These are phyloP conservation scores for Apis dorsata DNA, from an alignment of 1,140 invertebrate species.

Conservation along the genomic window DNA sequence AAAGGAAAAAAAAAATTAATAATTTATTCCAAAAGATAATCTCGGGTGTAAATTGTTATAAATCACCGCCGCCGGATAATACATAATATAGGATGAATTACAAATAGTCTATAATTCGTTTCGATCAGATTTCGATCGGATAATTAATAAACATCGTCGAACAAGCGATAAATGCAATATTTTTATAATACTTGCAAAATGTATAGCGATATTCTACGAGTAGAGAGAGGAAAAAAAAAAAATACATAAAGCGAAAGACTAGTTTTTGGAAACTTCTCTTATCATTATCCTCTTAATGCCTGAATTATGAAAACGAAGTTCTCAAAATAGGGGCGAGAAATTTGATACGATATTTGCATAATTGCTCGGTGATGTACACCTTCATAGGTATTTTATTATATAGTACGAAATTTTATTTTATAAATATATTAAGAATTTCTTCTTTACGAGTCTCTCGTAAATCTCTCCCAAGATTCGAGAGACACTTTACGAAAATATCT, in stretches of 20 bases:
- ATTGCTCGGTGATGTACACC: too few species aligned
- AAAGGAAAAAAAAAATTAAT: not conserved
- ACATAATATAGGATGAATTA: not conserved
- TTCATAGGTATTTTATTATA: too few species aligned
- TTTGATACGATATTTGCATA: too few species aligned
- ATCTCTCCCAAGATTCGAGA: too few species aligned
- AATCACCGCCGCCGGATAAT: not conserved
- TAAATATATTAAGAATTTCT: too few species aligned
- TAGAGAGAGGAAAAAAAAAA: not conserved
- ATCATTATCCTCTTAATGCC: not conserved
- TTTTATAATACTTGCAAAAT: not conserved
- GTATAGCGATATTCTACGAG: too few species aligned
- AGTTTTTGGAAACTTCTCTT: not conserved
- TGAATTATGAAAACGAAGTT: too few species aligned
- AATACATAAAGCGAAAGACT: not conserved
- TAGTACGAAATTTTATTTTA: too few species aligned
- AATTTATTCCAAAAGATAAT: not conserved
- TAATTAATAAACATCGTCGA: not conserved
- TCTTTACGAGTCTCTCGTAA: too few species aligned
- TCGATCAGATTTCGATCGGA: not conserved
- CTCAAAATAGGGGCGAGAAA: too few species aligned
- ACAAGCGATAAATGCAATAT: not conserved
- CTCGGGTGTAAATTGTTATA: not conserved
- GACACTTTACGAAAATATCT: too few species aligned
- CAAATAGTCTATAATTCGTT: not conserved